Evolutionary conservation across 1,140 invertebrate genomes (phyloP).

Genomic region (Drosophila pruinosa): DNA sequence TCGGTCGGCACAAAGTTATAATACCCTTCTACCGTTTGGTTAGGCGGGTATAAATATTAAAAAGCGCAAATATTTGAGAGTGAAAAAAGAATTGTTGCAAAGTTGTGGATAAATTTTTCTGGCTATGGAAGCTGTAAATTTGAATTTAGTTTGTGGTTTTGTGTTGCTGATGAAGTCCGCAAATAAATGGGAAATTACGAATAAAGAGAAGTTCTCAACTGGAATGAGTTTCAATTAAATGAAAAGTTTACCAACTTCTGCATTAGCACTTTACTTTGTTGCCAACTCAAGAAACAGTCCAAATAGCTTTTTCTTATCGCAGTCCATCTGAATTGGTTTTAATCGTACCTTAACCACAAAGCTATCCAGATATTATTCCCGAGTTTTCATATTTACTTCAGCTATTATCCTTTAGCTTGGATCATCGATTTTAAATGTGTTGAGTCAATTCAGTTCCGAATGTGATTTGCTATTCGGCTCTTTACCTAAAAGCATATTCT

Average conservation of each 20-base stretch:
- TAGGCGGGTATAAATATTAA: too few relatives aligned
- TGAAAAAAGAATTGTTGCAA: slow-evolving; percentile 2
- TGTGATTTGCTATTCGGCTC: not conserved
- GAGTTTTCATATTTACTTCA: not conserved
- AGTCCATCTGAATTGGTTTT: not conserved
- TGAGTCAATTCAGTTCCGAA: not conserved
- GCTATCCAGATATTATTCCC: not conserved
- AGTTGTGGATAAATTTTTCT: slow-evolving; percentile 16
- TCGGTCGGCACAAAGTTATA: too few relatives aligned
- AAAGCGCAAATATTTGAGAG: slow-evolving; percentile 26
- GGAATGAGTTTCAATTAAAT: slow-evolving; percentile 22
- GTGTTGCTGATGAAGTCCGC: slow-evolving; percentile 5
- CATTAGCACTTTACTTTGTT: slow-evolving; percentile 1
- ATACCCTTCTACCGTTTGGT: too few relatives aligned
- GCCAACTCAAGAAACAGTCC: not conserved
- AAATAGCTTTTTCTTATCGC: not conserved
- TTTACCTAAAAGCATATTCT: not conserved
- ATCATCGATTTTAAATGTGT: not conserved
- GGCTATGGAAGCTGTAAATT: slow-evolving; percentile 13
- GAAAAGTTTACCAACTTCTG: slow-evolving; percentile 13
- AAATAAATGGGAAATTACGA: not conserved
- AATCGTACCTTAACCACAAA: not conserved
- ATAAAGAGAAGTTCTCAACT: slow-evolving; percentile 1
- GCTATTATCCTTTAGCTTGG: not conserved
- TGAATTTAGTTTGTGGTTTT: slow-evolving; percentile 21